phyloP scores from a whole-genome alignment of 2,888 invertebrate species.

The Caenorhabditis panamensis region DNA sequence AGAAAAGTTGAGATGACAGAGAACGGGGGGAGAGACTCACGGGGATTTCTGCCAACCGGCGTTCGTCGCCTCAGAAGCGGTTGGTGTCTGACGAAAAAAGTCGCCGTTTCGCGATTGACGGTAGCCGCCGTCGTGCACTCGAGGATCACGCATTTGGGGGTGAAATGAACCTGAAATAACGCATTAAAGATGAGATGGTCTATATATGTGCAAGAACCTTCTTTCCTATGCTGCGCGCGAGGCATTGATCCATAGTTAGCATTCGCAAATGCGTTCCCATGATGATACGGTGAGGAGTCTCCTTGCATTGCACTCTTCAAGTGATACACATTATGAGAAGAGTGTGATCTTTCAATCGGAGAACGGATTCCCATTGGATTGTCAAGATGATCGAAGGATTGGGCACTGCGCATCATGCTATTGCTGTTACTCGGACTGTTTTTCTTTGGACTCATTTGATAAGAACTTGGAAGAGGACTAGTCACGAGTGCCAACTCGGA shows the following conservation, averaged over 20 bases:
- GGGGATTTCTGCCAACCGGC: constrained; percentile 59
- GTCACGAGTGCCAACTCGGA: constrained; percentile 69
- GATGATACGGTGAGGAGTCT: constrained; percentile 34
- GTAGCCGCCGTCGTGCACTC: constrained; percentile 23
- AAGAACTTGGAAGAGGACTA: constrained; percentile 41
- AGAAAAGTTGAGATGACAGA: background rate
- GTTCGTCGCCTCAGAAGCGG: constrained; percentile 60
- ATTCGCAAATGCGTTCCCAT: constrained; percentile 17
- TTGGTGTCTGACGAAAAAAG: constrained; percentile 58
- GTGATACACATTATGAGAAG: constrained; percentile 61
- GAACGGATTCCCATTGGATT: constrained; percentile 26
- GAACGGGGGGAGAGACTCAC: background rate
- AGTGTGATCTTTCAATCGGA: constrained; percentile 62
- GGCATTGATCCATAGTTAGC: constrained; percentile 61
- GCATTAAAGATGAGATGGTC: no score
- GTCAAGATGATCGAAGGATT: constrained; percentile 68
- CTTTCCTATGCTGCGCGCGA: constrained; percentile 35
- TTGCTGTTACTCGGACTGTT: constrained; percentile 29
- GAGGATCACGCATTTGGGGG: constrained; percentile 33
- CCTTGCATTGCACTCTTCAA: constrained; percentile 31
- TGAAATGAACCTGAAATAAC: constrained; percentile 15
- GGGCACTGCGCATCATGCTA: constrained; percentile 59
- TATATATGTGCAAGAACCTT: background rate
- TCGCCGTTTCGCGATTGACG: constrained; percentile 45
- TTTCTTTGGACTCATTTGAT: constrained; percentile 55